Evolutionary conservation across 2,113 vertebrate species (phyloP).

Genomic region (Cavia porcellus): DNA sequence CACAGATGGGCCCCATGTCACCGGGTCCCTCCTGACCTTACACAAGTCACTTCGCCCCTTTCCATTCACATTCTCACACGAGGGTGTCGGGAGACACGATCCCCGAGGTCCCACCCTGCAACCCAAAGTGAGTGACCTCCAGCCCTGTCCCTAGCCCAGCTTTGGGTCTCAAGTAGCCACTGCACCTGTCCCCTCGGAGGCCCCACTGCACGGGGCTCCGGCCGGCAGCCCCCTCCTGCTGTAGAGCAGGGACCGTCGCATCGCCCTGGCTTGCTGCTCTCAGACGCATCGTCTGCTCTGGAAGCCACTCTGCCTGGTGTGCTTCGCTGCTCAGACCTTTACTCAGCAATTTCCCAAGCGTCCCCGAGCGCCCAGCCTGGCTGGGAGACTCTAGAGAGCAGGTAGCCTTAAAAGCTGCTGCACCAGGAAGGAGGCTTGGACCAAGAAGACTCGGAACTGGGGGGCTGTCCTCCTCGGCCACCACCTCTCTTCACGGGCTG

Average conservation of each 20-base stretch:
- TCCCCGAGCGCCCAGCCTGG: not conserved
- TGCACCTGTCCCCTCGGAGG: not conserved
- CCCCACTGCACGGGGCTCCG: not conserved
- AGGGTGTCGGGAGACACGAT: too few species aligned
- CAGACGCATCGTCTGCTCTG: not conserved
- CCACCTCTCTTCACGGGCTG: too few species aligned
- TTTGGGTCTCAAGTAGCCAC: not conserved
- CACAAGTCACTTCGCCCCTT: not conserved
- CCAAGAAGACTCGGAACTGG: not conserved
- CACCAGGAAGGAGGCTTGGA: not conserved
- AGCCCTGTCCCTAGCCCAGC: not conserved
- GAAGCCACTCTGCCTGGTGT: not conserved
- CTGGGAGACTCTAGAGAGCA: not conserved
- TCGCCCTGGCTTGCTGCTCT: not conserved
- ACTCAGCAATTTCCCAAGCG: not conserved
- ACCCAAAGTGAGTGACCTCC: not conserved
- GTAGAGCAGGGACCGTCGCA: not conserved
- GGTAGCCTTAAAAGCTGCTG: not conserved
- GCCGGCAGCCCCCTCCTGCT: not conserved
- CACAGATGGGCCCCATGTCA: rapidly evolving
- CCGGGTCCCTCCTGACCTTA: not conserved
- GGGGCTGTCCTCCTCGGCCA: rapidly evolving
- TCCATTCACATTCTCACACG: not conserved
- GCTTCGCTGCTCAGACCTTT: too few species aligned
- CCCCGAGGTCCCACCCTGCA: not conserved